A percentile compares a stretch with the other conserved stretches of the same genome.
phyloP scores from a whole-genome alignment of 2,888 invertebrate species.

The Meteorus cinctellus region DNA sequence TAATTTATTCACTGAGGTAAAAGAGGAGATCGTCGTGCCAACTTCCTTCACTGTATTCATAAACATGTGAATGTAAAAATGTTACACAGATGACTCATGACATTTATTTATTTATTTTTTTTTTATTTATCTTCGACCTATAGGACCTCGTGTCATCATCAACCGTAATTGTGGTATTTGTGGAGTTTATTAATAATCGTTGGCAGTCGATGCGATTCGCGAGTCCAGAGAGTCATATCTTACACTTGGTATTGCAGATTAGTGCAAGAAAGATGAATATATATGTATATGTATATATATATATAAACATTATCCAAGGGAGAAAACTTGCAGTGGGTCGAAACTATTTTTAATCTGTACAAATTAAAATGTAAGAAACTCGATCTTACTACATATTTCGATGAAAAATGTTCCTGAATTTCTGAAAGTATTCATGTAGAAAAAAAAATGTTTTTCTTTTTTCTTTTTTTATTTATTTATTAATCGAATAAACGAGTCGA shows the following conservation, averaged over 20 bases:
- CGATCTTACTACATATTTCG: background rate
- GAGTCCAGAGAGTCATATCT: background rate
- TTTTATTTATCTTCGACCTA: conserved; percentile 7
- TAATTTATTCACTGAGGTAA: background rate
- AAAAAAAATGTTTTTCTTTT: background rate
- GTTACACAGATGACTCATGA: conserved; percentile 17
- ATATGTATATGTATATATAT: background rate
- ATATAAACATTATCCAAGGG: background rate
- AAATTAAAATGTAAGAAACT: background rate
- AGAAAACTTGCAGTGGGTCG: background rate
- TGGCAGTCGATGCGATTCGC: conserved; percentile 19
- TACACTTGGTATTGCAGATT: background rate
- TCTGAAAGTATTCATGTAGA: background rate
- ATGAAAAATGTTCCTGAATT: background rate
- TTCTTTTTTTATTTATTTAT: background rate
- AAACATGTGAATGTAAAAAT: conserved; percentile 14
- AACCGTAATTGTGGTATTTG: background rate
- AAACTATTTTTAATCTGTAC: conserved; percentile 10
- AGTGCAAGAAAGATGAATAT: background rate
- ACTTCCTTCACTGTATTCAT: conserved; percentile 15
- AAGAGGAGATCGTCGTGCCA: conserved; percentile 27
- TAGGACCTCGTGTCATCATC: conserved; percentile 16
- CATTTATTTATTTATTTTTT: conserved; percentile 7
- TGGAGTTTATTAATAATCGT: conserved; percentile 30
- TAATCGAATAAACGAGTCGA: too few relatives aligned